Base-by-base conservation (phyloP, 2,113 vertebrate genomes). In the Apodemus speciosus region DNA sequence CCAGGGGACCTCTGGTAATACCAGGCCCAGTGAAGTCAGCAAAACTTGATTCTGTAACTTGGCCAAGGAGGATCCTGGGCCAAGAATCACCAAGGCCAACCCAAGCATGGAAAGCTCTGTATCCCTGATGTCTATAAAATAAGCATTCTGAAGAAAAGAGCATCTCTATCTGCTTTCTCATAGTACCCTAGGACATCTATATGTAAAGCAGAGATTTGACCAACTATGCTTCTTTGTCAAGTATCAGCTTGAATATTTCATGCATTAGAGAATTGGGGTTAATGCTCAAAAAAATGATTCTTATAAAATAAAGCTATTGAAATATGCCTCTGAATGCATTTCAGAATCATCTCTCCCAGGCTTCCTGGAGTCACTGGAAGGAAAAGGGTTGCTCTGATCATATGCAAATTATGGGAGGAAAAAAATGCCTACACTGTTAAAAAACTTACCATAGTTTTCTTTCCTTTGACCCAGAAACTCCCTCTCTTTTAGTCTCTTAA, bases 281-380 rank as follows among this genome's bases (percentile, higher is more conserved):
- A 90, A 93, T 95, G n/a, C 60, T 89, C n/a, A 56, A 94, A 86
- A 90, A 85, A 94, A 93, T 89, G 51, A 11, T 80, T 91, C 81
- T 91, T 75, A 62, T 80, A 72, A 96, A 94, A 88, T 77, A 77
- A 95, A 93, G 91, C 83, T 68, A 85, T 94, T 89, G 89, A 87
- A 95, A 91, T 71, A 80, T 2, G 49, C n/a, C 66, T 91, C 66
- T 21, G 84, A 80, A 85, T 10, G 1, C 40, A 89, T 96, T 95
- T 92, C 40, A 93, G 58, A 92, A 80, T 62, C 49, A 53, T 27
- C 1, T 68, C 69, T 87, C 79, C 53, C 71, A 91, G 66, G 51
- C 84, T 88, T 81, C 83, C 85, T 81, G 79, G 40, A 66, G 77
- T 94, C 32, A 25, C 73, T 81, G 79, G 43, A 95, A 96, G 85